Conservation (phyloP, 2,113 vertebrate genomes). For the Calyptommatus sinebrachiatus region DNA sequence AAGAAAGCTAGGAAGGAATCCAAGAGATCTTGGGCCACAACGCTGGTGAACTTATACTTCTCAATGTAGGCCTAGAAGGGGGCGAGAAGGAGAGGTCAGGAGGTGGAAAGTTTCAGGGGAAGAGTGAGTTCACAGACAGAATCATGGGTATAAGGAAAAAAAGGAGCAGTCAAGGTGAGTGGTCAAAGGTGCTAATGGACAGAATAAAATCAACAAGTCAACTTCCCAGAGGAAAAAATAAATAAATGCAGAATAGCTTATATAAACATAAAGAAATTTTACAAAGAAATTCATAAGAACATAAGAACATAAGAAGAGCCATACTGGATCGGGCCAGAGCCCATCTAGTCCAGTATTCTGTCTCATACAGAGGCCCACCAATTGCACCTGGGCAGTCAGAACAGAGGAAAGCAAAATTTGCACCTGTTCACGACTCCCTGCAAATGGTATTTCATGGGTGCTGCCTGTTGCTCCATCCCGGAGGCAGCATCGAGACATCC, state of each 20-base stretch:
- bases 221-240: neutral
- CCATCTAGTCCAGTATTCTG: too few relatives aligned
- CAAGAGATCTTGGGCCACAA: slow-evolving; percentile 91
- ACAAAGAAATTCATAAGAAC: too few relatives aligned
- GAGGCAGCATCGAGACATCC: too few relatives aligned
- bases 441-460: too few relatives aligned
- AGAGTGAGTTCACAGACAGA: neutral
- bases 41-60: slow-evolving; percentile 90
- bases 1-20: slow-evolving; percentile 90
- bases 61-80: slow-evolving; percentile 86
- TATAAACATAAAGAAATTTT: too few relatives aligned
- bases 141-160: neutral
- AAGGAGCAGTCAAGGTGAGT: neutral
- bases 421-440: too few relatives aligned
- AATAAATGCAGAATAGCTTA: neutral
- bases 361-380: too few relatives aligned
- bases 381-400: too few relatives aligned
- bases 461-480: too few relatives aligned
- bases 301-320: too few relatives aligned
- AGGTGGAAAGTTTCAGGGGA: neutral
- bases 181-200: neutral
- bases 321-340: too few relatives aligned
- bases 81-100: neutral
- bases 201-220: neutral
- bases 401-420: too few relatives aligned